Base-by-base conservation (phyloP, 2,888 invertebrate species). In the Cremastinae sp. region DNA sequence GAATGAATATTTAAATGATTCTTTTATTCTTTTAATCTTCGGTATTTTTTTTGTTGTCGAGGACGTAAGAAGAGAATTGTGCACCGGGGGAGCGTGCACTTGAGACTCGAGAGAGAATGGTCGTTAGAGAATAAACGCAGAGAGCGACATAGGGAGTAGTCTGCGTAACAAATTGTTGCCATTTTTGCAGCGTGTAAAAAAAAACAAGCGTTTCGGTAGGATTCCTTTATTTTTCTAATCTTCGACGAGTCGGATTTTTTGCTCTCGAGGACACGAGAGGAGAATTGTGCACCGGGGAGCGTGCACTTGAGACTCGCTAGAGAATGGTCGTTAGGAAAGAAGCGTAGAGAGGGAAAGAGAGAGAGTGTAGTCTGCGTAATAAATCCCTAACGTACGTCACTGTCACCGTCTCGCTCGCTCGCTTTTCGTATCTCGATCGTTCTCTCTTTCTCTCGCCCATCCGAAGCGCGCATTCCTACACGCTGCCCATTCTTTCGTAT, bases 271-370 rank as follows among this genome's bases (percentile, higher is more conserved):
- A 49, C 37, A 14, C 12, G 16, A 58, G 22, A 65, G 55, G 62
- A 37, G 61, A 45, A 56, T 62, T 14, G 61, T 16, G 49, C 37
- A 14, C 18, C 41, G n/a, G 59, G 53, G 59, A 66, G 58, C 37
- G 35, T 45, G 35, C 49, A 75, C 75, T 75, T 61, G 75, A 53
- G 70, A 47, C 49, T 55, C 56, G 58, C 69, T 16, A 45, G 71
- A 71, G 75, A 75, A 62, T 49, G 61, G 66, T 61, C 70, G 75
- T 70, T 75, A 62, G 55, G 41, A 56, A 66, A 71, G 70, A 65
- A 75, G 59, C n/a, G n/a, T n/a, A n/a, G n/a, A n/a, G n/a, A n/a
- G n/a, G n/a, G 65, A 14, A 62, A 43, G 51, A 66, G 41, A 61
- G 41, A 45, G 41, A 65, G 47, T 64, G 45, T 22, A 73, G 47